A percentile compares a stretch with the other conserved stretches of the same genome.
These are phyloP conservation scores for Rotaria magnacalcarata DNA, from an alignment of 2,888 invertebrate genomes.

Conservation along the genomic window DNA sequence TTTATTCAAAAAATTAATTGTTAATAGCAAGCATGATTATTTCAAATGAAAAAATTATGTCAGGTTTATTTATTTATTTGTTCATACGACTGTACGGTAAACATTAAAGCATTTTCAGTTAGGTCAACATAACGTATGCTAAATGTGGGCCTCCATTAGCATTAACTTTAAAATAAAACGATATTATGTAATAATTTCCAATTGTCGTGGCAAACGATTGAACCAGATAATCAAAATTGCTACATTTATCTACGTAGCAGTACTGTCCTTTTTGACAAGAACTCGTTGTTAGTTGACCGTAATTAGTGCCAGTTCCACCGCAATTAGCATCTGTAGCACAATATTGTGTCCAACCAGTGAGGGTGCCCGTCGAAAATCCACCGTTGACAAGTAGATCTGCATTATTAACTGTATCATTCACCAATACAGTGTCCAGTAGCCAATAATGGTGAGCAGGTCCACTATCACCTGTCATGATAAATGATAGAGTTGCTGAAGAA, in stretches of 20 bases:
- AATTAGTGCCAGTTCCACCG: background rate
- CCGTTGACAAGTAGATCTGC: background rate
- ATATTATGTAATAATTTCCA: background rate
- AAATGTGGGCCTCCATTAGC: background rate
- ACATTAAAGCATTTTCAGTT: no score
- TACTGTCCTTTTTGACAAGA: background rate
- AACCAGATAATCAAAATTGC: background rate
- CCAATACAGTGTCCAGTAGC: background rate
- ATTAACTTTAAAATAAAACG: background rate
- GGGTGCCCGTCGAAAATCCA: background rate
- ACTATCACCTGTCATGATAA: background rate
- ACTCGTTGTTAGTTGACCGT: background rate
- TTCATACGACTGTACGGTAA: no score
- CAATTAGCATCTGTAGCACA: background rate
- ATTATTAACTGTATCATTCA: background rate
- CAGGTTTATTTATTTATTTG: no score
- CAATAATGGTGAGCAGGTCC: background rate
- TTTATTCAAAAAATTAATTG: no score
- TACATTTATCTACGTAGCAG: background rate
- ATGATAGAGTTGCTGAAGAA: background rate
- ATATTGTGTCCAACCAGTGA: background rate
- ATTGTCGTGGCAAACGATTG: background rate
- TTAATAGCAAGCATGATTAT: no score
- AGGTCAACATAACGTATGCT: background rate
- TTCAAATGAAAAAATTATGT: no score